Evolutionary conservation across 2,797 vertebrate species (phyloP).

Genomic region (Acanthurus lineatus): DNA sequence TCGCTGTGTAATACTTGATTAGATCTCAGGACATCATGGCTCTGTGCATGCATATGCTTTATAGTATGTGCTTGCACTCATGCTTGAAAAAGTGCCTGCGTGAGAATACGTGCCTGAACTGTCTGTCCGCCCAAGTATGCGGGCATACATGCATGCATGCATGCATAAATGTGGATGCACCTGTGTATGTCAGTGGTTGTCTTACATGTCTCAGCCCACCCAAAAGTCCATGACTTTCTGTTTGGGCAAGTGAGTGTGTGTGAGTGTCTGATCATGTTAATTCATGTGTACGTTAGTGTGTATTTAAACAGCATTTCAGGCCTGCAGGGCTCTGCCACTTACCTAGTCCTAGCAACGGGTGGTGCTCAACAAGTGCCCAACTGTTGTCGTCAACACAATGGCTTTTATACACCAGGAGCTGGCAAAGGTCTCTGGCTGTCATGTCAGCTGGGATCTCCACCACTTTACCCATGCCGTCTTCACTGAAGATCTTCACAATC

Average conservation of each 20-base stretch:
- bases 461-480: constrained; percentile 96
- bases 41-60: constrained; percentile 41
- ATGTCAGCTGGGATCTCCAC: constrained; percentile 97
- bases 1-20: constrained; percentile 38
- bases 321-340: constrained; percentile 65
- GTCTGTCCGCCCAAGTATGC: constrained; percentile 38
- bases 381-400: constrained; percentile 99
- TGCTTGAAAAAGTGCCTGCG: constrained; percentile 65
- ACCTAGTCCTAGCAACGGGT: constrained; percentile 96
- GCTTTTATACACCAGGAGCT: constrained; percentile 97
- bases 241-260: constrained; percentile 7
- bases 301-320: constrained; percentile 2
- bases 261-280: neutral
- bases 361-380: constrained; percentile 98
- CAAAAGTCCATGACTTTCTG: constrained; percentile 8
- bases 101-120: constrained; percentile 60
- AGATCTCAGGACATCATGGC: constrained; percentile 49
- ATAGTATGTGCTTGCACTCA: constrained; percentile 57
- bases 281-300: constrained; percentile 25
- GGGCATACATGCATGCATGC: constrained; percentile 26
- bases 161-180: constrained; percentile 54
- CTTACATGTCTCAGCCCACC: constrained; percentile 42
- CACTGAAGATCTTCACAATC: constrained; percentile 97
- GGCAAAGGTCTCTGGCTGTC: constrained; percentile 97
- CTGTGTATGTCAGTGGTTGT: constrained; percentile 56